Conservation (phyloP, 2,113 vertebrate species). For the Psittacus erithacus region DNA sequence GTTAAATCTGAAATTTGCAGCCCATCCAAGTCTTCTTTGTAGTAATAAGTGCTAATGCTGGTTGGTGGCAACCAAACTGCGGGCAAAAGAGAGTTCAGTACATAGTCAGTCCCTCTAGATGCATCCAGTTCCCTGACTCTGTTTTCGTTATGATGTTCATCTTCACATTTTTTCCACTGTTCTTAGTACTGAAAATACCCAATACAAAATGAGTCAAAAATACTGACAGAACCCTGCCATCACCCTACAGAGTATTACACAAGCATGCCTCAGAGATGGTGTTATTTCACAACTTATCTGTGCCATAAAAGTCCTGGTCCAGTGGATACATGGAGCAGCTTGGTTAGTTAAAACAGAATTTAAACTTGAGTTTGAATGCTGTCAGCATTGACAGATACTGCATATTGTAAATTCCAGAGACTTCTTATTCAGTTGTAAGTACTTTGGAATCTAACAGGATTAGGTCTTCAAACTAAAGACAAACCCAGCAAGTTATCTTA, state of each 20-base stretch:
- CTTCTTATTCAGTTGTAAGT: background rate
- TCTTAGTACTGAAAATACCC: background rate
- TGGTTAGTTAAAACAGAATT: background rate
- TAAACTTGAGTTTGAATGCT: background rate
- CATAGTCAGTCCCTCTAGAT: accelerated
- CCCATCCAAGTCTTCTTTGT: background rate
- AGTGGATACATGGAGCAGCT: background rate
- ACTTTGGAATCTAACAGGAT: background rate
- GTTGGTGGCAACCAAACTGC: background rate
- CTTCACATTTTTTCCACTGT: background rate
- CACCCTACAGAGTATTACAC: background rate
- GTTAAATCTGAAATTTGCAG: background rate
- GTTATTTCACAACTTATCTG: background rate
- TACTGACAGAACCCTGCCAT: background rate
- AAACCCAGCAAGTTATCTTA: background rate
- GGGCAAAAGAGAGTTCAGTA: background rate
- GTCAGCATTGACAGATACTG: background rate
- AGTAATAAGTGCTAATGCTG: background rate
- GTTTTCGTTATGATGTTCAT: background rate
- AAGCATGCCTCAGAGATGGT: background rate
- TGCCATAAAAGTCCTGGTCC: background rate
- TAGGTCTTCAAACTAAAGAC: background rate
- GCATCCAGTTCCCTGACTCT: background rate
- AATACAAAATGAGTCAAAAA: background rate
- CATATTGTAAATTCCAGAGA: background rate